phyloP scores from a whole-genome alignment of 1,140 invertebrate species.

The Bathynomus jamesi region DNA sequence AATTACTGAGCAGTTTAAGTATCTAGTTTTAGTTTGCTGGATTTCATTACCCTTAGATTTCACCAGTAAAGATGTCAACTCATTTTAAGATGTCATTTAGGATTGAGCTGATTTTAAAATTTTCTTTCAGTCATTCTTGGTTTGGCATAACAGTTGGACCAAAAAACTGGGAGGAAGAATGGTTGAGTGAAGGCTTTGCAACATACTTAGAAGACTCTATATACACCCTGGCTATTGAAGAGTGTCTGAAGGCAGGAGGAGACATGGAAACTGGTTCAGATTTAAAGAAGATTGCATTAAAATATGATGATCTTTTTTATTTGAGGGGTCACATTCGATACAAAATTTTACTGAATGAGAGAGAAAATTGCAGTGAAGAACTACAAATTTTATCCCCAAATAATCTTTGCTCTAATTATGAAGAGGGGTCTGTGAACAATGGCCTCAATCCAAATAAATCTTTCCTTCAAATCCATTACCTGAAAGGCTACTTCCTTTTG shows the following conservation, averaged over 20 bases:
- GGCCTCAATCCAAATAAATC: conserved; percentile 46
- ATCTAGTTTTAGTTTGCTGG: too few species aligned
- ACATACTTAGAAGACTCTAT: conserved; percentile 44
- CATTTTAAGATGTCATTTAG: too few species aligned
- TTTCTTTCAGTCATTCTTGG: conserved; percentile 43
- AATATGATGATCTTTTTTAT: conserved; percentile 30
- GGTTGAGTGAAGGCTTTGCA: conserved; percentile 48
- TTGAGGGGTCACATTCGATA: conserved; percentile 40
- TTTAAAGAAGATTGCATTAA: too few species aligned
- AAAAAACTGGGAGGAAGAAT: conserved; percentile 48
- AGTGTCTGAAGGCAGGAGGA: not conserved
- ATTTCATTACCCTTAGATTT: too few species aligned
- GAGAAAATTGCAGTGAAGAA: conserved; percentile 41
- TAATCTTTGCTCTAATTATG: conserved; percentile 8
- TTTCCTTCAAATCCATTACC: conserved; percentile 47
- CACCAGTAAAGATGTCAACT: too few species aligned
- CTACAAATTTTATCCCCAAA: conserved; percentile 41
- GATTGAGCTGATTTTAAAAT: not conserved
- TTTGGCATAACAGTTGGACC: conserved; percentile 47
- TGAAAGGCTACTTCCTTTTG: conserved; percentile 47
- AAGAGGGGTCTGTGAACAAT: conserved; percentile 43
- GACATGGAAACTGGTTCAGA: not conserved
- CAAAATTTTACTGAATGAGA: conserved; percentile 41
- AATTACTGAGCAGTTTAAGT: too few species aligned
- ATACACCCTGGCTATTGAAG: not conserved